Evolutionary conservation across 2,113 vertebrate species (phyloP), one percentile per base, ranked within the genome.

Genomic region (Grus americana): DNA sequence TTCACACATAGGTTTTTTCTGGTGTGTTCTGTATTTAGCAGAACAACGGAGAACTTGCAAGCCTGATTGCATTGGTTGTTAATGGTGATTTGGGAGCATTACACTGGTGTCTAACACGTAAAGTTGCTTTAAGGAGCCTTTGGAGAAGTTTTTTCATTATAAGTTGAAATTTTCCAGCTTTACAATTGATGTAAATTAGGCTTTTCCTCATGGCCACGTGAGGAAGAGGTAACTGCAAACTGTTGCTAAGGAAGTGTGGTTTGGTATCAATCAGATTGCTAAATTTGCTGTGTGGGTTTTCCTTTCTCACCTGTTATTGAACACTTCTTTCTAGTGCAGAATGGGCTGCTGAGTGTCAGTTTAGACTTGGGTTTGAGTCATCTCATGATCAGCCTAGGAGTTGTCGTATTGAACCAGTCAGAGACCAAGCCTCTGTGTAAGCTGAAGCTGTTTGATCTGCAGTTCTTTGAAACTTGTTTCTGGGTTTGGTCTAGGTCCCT

Each of bases 61-160:
- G n/a, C 23, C 18, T 67, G 34, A 5, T 66, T 13, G 38, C 5
- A 0, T 12, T 89, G 84, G 18, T 73, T 55, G 24, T 30, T 73
- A 50, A 47, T 5, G 26, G 16, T 76, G 21, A 10, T 57, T 65
- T 62, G 11, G 46, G 32, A 89, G 29, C 16, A 1, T 47, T 49
- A 61, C 2, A 2, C 21, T 55, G 38, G 9, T 65, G 23, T 81
- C 5, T 52, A 54, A 42, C 12, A 9, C 0, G 0, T 55, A 16
- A 63, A 62, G 19, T 85, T 85, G 17, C 29, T 86, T 72, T 42
- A 24, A 49, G 59, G 73, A 42, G 36, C 80, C 38, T 76, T 44
- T 73, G 17, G 40, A 78, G 59, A 57, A 11, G 4, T 34, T 46
- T 86, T 91, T 86, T 55, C 12, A 22, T 79, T 2, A 0, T 15